Percentiles rank a stretch among this genome's conserved stretches.
These are phyloP conservation scores for Hetaerina americana DNA, from an alignment of 1,140 invertebrate species.

Conservation along the genomic window DNA sequence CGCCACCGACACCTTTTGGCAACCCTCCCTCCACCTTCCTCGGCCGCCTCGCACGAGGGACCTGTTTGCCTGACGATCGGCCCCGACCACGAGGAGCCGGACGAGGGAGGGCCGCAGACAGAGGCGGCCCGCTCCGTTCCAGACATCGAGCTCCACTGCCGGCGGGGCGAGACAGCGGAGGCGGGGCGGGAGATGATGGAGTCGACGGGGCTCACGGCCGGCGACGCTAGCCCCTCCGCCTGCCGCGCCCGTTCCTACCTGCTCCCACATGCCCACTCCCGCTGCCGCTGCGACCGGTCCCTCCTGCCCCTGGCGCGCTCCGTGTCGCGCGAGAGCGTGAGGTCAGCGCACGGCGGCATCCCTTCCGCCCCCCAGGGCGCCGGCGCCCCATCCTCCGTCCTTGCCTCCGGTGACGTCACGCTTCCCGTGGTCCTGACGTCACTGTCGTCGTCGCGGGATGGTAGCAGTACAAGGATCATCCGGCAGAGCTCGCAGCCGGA, in stretches of 20 bases:
- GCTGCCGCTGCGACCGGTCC: slow-evolving; percentile 54
- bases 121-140: slow-evolving; percentile 66
- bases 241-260: slow-evolving; percentile 19
- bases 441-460: slow-evolving; percentile 30
- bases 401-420: slow-evolving; percentile 2
- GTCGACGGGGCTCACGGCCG: neutral
- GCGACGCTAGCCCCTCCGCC: slow-evolving; percentile 3
- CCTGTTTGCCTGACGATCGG: slow-evolving; percentile 9
- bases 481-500: slow-evolving; percentile 84
- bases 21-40: neutral
- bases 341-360: slow-evolving; percentile 38
- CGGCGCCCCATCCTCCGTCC: slow-evolving; percentile 17
- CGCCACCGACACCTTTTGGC: neutral
- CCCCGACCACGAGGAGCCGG: slow-evolving; percentile 15
- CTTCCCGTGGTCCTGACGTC: slow-evolving; percentile 56
- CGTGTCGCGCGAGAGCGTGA: slow-evolving; percentile 55
- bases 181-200: neutral
- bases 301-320: slow-evolving; percentile 63
- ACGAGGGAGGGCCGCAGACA: slow-evolving; percentile 9
- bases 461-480: slow-evolving; percentile 55
- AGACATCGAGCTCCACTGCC: slow-evolving; percentile 75
- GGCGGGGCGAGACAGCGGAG: slow-evolving; percentile 26
- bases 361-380: slow-evolving; percentile 28
- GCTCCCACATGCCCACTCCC: slow-evolving; percentile 25
- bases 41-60: slow-evolving; percentile 5